A percentile compares a stretch with the other conserved stretches of the same genome.
phyloP scores from a whole-genome alignment of 1,140 invertebrate species.

The Listronotus bonariensis region DNA sequence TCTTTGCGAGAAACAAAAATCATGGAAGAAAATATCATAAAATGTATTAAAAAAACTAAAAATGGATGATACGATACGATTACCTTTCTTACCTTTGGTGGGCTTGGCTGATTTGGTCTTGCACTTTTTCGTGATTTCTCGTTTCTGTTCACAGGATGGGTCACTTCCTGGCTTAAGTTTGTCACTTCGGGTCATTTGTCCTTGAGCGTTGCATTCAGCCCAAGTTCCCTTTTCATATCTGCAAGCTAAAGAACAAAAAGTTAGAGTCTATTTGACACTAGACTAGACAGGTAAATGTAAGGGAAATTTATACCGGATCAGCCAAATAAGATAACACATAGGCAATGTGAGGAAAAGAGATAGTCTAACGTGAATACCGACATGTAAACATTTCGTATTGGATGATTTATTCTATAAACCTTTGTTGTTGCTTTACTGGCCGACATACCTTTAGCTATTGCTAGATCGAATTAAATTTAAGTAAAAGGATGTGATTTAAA shows the following conservation, averaged over 20 bases:
- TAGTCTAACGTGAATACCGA: no score
- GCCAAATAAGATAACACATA: no score
- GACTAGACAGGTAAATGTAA: no score
- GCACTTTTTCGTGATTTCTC: constrained; percentile 74
- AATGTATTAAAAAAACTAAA: constrained; percentile 32
- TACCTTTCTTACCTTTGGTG: constrained; percentile 60
- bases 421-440: no score
- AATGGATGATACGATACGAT: constrained; percentile 43
- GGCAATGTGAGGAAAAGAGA: no score
- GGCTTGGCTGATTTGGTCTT: constrained; percentile 71
- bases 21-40: constrained; percentile 12
- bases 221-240: constrained; percentile 78
- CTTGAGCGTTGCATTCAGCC: constrained; percentile 70
- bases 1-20: constrained; percentile 24
- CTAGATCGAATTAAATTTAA: no score
- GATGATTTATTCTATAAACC: no score
- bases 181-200: constrained; percentile 72
- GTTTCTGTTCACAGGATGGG: constrained; percentile 71
- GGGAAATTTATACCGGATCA: no score
- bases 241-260: constrained; percentile 62
- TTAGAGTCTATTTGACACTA: no score
- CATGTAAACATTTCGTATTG: no score
- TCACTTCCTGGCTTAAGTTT: constrained; percentile 76
- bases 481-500: no score
- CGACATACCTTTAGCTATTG: no score